A percentile compares a stretch with the other conserved stretches of the same genome.
Evolutionary conservation across 1,140 invertebrate species (phyloP).

Genomic region (Diachasmimorpha longicaudata): DNA sequence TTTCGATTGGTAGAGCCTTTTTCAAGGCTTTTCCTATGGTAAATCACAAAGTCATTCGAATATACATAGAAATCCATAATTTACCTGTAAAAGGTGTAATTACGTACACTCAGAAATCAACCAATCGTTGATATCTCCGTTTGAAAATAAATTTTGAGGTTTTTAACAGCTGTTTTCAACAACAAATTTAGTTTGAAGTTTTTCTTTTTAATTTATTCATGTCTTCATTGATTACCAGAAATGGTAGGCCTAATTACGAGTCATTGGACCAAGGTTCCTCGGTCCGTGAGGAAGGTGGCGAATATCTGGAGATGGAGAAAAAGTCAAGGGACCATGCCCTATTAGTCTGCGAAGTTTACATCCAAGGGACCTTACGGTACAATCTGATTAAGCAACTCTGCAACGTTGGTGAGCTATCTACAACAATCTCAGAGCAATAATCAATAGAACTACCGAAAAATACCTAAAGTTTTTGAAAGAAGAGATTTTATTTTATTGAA

Average conservation of each 20-base stretch:
- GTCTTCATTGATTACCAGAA: conserved; percentile 48
- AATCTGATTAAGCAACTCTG: conserved; percentile 76
- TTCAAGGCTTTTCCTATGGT: too few species aligned
- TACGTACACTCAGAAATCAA: too few species aligned
- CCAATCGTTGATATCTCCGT: too few species aligned
- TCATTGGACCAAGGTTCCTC: conserved; percentile 68
- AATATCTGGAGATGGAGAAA: conserved; percentile 70
- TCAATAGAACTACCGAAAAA: neutral
- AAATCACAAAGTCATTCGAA: too few species aligned
- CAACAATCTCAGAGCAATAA: neutral
- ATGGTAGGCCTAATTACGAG: conserved; percentile 72
- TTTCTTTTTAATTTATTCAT: neutral
- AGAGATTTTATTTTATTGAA: too few species aligned
- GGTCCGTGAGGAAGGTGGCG: conserved; percentile 61
- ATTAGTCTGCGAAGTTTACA: conserved; percentile 71
- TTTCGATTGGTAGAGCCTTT: too few species aligned
- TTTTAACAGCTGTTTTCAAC: too few species aligned
- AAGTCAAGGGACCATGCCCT: conserved; percentile 69
- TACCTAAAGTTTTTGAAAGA: too few species aligned
- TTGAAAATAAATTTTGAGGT: too few species aligned
- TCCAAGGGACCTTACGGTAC: conserved; percentile 72
- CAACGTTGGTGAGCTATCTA: conserved; percentile 69
- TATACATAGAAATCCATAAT: too few species aligned
- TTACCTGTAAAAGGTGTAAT: too few species aligned
- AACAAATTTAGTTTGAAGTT: too few species aligned